Conservation (phyloP, 2,888 invertebrate genomes). For the Poecilobothrus nobilitatus region DNA sequence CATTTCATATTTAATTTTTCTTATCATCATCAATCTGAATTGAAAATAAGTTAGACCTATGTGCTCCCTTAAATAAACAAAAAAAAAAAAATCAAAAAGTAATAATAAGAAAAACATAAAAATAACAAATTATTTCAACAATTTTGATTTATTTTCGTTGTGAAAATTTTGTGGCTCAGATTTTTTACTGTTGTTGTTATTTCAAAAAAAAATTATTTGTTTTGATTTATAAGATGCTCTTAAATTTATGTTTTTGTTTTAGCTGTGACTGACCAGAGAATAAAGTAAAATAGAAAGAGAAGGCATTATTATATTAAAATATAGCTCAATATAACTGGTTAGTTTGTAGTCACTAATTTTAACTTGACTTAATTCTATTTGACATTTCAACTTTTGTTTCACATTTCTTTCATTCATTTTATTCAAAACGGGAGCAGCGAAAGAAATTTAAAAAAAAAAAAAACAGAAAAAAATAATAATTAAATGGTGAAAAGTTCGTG, state of each 20-base stretch:
- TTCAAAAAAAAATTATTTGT: neutral
- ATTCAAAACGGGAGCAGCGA: neutral
- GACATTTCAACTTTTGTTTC: neutral
- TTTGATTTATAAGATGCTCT: neutral
- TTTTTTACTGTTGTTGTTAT: neutral
- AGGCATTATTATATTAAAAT: no score
- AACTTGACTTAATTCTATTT: neutral
- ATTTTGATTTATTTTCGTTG: neutral
- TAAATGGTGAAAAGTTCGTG: conserved; percentile 1
- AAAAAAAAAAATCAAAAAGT: no score
- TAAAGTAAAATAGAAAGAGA: no score
- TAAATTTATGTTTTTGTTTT: neutral
- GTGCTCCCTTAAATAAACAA: neutral
- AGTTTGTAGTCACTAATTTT: no score
- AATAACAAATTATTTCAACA: neutral
- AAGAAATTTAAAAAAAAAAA: neutral
- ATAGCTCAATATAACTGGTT: no score
- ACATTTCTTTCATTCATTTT: neutral
- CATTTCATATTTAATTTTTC: neutral
- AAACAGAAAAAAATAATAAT: neutral
- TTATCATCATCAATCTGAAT: neutral
- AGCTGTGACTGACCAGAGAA: no score
- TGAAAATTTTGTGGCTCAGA: no score
- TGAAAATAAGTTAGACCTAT: neutral
- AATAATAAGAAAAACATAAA: neutral